Percentiles rank a stretch among this genome's conserved stretches.
Conservation (phyloP, 2,888 invertebrate genomes). For the Pyrrhia umbra region DNA sequence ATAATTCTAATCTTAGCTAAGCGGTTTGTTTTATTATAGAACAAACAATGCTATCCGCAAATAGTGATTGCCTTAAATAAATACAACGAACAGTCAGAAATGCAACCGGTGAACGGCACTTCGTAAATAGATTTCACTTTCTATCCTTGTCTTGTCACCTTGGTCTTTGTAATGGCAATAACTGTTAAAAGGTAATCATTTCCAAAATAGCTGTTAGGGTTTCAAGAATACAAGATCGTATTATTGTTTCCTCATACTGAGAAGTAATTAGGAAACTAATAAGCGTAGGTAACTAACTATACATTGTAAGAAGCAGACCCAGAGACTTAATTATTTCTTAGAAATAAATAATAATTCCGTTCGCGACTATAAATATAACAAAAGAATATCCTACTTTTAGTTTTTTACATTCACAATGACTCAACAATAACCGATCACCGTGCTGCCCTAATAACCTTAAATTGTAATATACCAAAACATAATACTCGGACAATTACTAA, state of each 20-base stretch:
- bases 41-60: conserved; percentile 62
- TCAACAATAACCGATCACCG: no score
- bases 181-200: conserved; percentile 26
- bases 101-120: conserved; percentile 79
- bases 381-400: no score
- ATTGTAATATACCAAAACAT: no score
- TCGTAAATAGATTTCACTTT: conserved; percentile 85
- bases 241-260: conserved; percentile 1
- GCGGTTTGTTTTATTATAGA: conserved; percentile 23
- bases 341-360: neutral
- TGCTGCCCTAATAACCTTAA: no score
- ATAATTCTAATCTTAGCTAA: conserved; percentile 31
- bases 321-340: neutral
- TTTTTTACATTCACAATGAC: neutral
- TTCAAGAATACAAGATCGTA: conserved; percentile 6
- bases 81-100: conserved; percentile 62
- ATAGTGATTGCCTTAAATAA: conserved; percentile 69
- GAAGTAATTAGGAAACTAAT: neutral
- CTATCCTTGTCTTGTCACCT: conserved; percentile 81
- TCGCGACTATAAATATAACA: neutral
- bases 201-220: conserved; percentile 23
- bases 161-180: conserved; percentile 65
- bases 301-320: neutral
- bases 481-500: no score
- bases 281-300: neutral